phyloP scores from a whole-genome alignment of 2,888 invertebrate species.

The Pammene fasciana region DNA sequence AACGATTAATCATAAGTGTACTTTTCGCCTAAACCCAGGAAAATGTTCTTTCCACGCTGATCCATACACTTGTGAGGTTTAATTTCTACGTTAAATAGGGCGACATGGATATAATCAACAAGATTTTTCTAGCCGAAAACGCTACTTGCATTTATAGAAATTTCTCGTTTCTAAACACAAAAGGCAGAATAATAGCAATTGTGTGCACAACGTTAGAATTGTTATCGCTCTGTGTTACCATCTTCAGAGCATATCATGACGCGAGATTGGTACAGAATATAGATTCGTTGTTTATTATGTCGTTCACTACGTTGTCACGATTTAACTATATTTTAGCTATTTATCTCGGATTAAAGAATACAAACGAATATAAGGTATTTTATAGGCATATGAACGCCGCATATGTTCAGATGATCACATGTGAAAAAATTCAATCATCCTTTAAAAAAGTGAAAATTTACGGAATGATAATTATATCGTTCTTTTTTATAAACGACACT shows the following conservation, averaged over 20 bases:
- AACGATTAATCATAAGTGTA: too few species aligned
- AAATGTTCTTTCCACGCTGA: too few species aligned
- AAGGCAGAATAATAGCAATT: neutral
- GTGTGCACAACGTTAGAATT: neutral
- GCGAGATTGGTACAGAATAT: too few species aligned
- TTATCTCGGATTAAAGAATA: neutral
- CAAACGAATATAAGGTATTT: neutral
- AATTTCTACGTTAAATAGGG: too few species aligned
- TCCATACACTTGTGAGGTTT: too few species aligned
- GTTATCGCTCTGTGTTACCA: neutral
- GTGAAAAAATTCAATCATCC: neutral
- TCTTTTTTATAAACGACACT: slow-evolving; percentile 2
- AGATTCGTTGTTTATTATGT: neutral
- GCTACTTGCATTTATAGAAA: slow-evolving; percentile 13
- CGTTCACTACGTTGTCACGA: neutral
- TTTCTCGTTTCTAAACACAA: neutral
- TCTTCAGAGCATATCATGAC: neutral
- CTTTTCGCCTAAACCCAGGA: too few species aligned
- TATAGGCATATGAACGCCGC: neutral
- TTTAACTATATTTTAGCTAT: neutral
- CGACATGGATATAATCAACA: slow-evolving; percentile 5
- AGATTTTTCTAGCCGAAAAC: slow-evolving; percentile 5
- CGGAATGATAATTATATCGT: neutral
- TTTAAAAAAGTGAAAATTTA: slow-evolving; percentile 5
- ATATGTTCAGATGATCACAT: neutral